These are phyloP conservation scores for Alexandromys fortis DNA, from an alignment of 2,113 vertebrate species.

Conservation along the genomic window DNA sequence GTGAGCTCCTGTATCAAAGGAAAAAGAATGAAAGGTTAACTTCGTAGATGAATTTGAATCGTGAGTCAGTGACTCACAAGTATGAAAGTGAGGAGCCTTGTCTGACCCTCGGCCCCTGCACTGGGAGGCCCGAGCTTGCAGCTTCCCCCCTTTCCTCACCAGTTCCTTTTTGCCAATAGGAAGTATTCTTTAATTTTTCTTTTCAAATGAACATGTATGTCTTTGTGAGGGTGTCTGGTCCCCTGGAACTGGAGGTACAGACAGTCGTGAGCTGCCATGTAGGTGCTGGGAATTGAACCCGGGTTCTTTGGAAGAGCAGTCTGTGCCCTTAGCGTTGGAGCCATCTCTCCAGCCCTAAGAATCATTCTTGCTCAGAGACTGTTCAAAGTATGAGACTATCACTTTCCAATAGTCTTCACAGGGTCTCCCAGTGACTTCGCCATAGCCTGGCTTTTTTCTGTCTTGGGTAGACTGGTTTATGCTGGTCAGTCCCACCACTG, in stretches of 20 bases:
- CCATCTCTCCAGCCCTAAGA: neutral
- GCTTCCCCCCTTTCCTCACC: neutral
- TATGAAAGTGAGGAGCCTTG: neutral
- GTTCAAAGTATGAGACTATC: neutral
- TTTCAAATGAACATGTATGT: too few species aligned
- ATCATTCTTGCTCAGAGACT: neutral
- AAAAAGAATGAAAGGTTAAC: neutral
- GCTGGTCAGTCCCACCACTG: neutral
- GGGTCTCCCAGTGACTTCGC: neutral
- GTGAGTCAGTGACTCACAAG: neutral
- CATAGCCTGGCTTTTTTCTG: neutral
- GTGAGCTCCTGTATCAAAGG: neutral
- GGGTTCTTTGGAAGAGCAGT: too few species aligned
- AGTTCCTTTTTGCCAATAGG: neutral
- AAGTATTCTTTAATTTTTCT: neutral
- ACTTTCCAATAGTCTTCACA: neutral
- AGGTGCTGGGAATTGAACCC: too few species aligned
- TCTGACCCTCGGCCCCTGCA: neutral
- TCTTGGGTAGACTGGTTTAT: too few species aligned
- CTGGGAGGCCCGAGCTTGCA: rapidly evolving
- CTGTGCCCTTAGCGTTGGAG: too few species aligned
- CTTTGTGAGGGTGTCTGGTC: too few species aligned
- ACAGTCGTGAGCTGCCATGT: too few species aligned
- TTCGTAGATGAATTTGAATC: neutral
- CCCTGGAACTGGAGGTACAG: too few species aligned